Evolutionary conservation across 2,888 invertebrate genomes (phyloP).

Genomic region (Netelia melanura): DNA sequence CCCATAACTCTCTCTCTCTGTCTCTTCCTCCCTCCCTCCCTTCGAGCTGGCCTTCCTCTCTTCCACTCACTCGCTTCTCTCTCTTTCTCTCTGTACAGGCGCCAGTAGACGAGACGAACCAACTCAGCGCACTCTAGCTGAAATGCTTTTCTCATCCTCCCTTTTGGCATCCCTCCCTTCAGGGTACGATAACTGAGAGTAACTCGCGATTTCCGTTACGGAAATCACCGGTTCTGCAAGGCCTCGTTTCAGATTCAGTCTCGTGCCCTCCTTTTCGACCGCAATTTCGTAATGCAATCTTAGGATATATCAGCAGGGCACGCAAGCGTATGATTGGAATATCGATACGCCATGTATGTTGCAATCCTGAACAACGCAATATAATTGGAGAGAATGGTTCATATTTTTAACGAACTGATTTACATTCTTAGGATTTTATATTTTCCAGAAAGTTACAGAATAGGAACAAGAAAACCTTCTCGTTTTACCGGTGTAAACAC

Average conservation of each 20-base stretch:
- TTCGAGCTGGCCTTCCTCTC: slow-evolving; percentile 57
- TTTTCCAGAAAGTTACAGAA: background rate
- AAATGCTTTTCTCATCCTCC: slow-evolving; percentile 36
- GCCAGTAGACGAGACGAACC: slow-evolving; percentile 48
- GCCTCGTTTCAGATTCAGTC: slow-evolving; percentile 35
- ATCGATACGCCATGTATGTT: background rate
- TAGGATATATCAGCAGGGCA: slow-evolving; percentile 29
- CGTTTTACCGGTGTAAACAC: slow-evolving; percentile 32
- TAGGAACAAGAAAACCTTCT: slow-evolving; percentile 35
- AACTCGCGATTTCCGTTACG: slow-evolving; percentile 69
- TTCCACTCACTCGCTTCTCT: slow-evolving; percentile 30
- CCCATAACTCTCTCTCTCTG: slow-evolving; percentile 75
- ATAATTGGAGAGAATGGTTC: background rate
- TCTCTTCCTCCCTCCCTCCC: slow-evolving; percentile 71
- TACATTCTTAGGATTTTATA: background rate
- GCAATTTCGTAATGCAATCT: slow-evolving; percentile 23
- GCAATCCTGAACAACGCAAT: background rate
- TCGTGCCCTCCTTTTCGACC: slow-evolving; percentile 24
- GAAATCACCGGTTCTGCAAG: slow-evolving; percentile 65
- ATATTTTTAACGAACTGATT: background rate
- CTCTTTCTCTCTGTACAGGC: slow-evolving; percentile 39
- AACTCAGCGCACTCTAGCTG: slow-evolving; percentile 52
- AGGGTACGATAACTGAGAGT: slow-evolving; percentile 54
- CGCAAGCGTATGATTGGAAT: slow-evolving; percentile 29
- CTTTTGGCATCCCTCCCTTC: slow-evolving; percentile 29